A percentile compares a stretch with the other conserved stretches of the same genome.
Evolutionary conservation across 2,113 vertebrate species (phyloP).

Genomic region (Tyto alba): DNA sequence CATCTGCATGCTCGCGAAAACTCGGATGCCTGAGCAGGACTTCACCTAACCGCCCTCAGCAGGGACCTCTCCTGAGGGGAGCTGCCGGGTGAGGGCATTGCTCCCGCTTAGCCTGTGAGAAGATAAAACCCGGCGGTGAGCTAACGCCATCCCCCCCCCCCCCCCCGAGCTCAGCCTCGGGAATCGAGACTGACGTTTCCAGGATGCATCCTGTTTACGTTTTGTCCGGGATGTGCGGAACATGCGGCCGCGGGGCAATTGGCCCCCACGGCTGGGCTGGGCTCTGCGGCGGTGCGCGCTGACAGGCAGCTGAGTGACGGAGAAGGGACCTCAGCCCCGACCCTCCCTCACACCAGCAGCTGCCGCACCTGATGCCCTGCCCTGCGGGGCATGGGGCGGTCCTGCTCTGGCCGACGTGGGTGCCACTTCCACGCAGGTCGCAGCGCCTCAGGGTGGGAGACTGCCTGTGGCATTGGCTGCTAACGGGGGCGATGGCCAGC

Average conservation of each 20-base stretch:
- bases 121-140: not conserved
- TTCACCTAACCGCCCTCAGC: no score
- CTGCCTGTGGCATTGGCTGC: not conserved
- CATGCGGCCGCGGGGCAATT: not conserved
- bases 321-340: not conserved
- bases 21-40: not conserved
- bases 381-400: no score
- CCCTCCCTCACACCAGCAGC: not conserved
- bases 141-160: not conserved
- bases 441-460: not conserved
- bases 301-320: not conserved
- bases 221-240: not conserved
- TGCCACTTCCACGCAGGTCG: no score
- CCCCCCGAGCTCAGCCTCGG: not conserved
- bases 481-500: not conserved
- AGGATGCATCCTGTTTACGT: slow-evolving; percentile 2
- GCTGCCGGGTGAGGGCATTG: not conserved
- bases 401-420: no score
- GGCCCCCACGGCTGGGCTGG: not conserved
- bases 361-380: no score
- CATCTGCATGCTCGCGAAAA: no score
- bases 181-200: not conserved
- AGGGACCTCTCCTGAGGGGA: not conserved
- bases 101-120: not conserved
- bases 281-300: not conserved